phyloP scores from a whole-genome alignment of 2,888 invertebrate genomes.

The Mythimna ferrago region DNA sequence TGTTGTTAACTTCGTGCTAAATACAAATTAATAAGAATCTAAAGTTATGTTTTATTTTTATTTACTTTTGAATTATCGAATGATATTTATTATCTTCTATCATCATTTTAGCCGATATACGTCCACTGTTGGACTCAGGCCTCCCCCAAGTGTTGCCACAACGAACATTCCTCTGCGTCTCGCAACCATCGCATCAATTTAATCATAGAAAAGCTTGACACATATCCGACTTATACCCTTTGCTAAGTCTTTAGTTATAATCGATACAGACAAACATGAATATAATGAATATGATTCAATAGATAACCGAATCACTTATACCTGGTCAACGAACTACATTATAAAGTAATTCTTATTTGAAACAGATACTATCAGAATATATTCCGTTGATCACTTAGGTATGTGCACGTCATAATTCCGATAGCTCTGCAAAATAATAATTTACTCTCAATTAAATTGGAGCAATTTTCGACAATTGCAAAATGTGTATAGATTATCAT shows the following conservation, averaged over 20 bases:
- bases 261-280: not conserved
- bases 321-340: too few species aligned
- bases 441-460: not conserved
- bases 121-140: too few species aligned
- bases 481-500: not conserved
- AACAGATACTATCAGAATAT: not conserved
- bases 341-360: not conserved
- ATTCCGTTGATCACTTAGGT: not conserved
- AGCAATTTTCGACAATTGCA: slow-evolving; percentile 2
- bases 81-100: not conserved
- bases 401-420: not conserved
- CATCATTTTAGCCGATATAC: too few species aligned
- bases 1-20: slow-evolving; percentile 72
- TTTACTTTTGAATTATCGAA: not conserved
- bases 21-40: slow-evolving; percentile 60
- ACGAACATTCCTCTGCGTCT: too few species aligned
- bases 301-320: not conserved
- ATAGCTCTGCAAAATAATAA: slow-evolving; percentile 2
- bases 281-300: too few species aligned
- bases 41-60: slow-evolving; percentile 14
- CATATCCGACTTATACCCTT: too few species aligned
- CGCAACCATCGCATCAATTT: too few species aligned
- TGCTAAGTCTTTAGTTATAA: not conserved
- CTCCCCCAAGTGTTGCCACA: too few species aligned
- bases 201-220: not conserved